phyloP scores from a whole-genome alignment of 1,140 invertebrate species.

The Mactra quadrangularis region DNA sequence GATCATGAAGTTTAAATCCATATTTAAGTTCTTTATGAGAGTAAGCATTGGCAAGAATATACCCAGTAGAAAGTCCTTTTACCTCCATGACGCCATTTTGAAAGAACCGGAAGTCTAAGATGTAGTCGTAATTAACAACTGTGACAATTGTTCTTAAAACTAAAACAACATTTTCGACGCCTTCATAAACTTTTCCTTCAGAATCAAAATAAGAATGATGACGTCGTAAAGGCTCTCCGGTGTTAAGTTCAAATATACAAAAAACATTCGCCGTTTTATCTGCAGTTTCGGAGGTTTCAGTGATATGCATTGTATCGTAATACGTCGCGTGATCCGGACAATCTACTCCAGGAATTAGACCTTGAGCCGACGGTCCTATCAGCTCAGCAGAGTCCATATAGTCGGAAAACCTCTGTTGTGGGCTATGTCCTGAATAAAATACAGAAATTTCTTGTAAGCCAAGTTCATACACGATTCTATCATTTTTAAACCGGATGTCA shows the following conservation, averaged over 20 bases:
- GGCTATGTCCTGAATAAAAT: slow-evolving; percentile 70
- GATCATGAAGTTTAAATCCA: slow-evolving; percentile 65
- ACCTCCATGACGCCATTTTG: slow-evolving; percentile 73
- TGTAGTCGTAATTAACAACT: slow-evolving; percentile 75
- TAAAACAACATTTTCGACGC: slow-evolving; percentile 67
- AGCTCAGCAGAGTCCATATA: slow-evolving; percentile 72
- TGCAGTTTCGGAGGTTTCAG: slow-evolving; percentile 28
- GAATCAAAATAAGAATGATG: slow-evolving; percentile 62
- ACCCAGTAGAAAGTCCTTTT: slow-evolving; percentile 69
- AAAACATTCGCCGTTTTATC: slow-evolving; percentile 59
- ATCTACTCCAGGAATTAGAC: slow-evolving; percentile 76
- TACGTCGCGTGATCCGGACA: slow-evolving; percentile 77
- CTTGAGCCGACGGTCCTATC: slow-evolving; percentile 63
- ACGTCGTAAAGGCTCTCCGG: slow-evolving; percentile 68
- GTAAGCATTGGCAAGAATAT: slow-evolving; percentile 61
- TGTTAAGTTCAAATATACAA: slow-evolving; percentile 80
- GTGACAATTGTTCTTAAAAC: slow-evolving; percentile 70
- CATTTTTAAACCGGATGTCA: slow-evolving; percentile 65
- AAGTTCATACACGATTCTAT: slow-evolving; percentile 75
- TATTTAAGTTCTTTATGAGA: slow-evolving; percentile 58
- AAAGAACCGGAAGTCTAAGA: slow-evolving; percentile 76
- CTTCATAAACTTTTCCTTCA: slow-evolving; percentile 67
- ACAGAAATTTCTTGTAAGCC: slow-evolving; percentile 76
- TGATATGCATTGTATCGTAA: slow-evolving; percentile 57
- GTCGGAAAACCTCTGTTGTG: slow-evolving; percentile 65